These are phyloP conservation scores for Doryteuthis pealeii DNA, from an alignment of 1,140 invertebrate species.

Conservation along the genomic window DNA sequence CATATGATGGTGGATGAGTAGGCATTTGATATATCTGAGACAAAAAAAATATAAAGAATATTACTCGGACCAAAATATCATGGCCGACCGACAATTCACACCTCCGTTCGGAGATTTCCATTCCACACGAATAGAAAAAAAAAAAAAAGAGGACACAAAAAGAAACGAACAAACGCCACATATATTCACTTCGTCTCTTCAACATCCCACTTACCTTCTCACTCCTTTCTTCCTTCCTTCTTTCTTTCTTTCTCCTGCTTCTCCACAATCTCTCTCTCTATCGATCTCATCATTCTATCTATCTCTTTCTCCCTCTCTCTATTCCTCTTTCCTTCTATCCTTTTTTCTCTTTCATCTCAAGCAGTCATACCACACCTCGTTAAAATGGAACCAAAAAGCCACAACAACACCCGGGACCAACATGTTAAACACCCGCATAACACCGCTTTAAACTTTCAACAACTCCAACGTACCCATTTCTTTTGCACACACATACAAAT, in stretches of 20 bases:
- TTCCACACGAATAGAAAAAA: neutral
- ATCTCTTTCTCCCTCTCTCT: neutral
- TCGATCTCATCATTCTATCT: no score
- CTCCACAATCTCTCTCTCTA: neutral
- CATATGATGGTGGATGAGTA: no score
- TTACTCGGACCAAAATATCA: neutral
- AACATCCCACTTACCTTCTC: neutral
- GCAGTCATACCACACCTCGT: no score
- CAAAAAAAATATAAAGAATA: neutral
- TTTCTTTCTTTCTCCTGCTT: accelerated
- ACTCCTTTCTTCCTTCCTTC: neutral
- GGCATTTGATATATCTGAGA: neutral
- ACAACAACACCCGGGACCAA: no score
- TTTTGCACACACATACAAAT: no score
- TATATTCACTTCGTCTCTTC: no score
- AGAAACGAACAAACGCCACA: neutral
- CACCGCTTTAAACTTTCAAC: no score
- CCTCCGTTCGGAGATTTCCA: neutral
- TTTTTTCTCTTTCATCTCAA: no score
- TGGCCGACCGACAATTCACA: neutral
- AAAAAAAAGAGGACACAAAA: neutral
- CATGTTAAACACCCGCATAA: no score
- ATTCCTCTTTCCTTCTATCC: no score
- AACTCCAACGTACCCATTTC: no score
- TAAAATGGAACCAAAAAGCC: no score